These are phyloP conservation scores for Lemur catta DNA, from an alignment of 2,797 vertebrate species.

Conservation along the genomic window DNA sequence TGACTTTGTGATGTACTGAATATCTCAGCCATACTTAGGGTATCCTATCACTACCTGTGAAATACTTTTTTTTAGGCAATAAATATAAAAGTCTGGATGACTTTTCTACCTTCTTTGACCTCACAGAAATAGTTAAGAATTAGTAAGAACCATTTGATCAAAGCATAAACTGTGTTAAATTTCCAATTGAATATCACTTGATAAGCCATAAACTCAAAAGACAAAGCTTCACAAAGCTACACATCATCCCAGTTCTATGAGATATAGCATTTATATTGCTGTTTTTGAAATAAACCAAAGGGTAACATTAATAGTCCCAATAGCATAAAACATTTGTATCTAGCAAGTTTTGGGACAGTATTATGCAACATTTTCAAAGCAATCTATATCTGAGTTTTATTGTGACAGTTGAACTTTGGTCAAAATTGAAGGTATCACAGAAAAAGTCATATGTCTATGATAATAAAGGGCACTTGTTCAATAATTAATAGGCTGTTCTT, in stretches of 20 bases:
- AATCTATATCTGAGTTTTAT: neutral
- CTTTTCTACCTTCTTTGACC: neutral
- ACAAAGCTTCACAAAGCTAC: neutral
- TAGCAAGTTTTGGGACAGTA: neutral
- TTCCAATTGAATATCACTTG: neutral
- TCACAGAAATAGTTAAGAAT: neutral
- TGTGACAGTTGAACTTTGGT: neutral
- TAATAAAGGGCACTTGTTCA: neutral
- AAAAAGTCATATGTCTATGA: neutral
- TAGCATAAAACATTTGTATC: neutral
- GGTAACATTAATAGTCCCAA: neutral
- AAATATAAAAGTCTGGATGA: neutral
- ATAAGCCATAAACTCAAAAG: neutral
- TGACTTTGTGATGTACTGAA: neutral
- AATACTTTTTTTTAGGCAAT: neutral
- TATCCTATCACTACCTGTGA: neutral
- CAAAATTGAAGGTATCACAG: neutral
- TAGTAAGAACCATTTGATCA: neutral
- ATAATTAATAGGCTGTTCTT: neutral
- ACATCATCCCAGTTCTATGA: neutral
- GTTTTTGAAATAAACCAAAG: neutral
- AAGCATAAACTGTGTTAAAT: neutral
- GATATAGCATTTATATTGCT: neutral
- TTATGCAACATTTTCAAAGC: neutral
- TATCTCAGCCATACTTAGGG: neutral